phyloP scores from a whole-genome alignment of 1,140 invertebrate genomes.

The Drosophila micromelanica region DNA sequence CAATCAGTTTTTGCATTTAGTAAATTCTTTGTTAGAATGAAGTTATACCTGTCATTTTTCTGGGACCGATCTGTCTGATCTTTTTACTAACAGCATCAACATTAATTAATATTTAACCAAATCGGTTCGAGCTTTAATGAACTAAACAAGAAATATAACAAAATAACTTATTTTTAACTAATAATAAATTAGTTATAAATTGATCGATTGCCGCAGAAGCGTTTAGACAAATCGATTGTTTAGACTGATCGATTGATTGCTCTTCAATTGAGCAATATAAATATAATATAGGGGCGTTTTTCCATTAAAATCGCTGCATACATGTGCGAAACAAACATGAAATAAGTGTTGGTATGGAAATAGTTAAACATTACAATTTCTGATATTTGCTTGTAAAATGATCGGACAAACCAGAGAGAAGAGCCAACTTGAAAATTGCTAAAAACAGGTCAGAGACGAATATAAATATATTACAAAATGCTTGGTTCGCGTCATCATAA shows the following conservation, averaged over 20 bases:
- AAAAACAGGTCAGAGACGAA: neutral
- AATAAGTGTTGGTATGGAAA: conserved; percentile 45
- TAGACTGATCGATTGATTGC: neutral
- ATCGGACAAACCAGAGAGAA: conserved; percentile 33
- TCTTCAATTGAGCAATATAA: neutral
- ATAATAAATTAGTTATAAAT: conserved; percentile 2
- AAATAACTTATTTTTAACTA: neutral
- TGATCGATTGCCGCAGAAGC: conserved; percentile 9
- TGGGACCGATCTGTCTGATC: too few species aligned
- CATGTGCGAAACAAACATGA: conserved; percentile 8
- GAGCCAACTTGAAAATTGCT: conserved; percentile 20
- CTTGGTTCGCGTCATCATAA: conserved; percentile 46
- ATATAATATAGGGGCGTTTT: neutral
- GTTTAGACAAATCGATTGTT: neutral
- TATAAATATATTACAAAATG: conserved; percentile 25
- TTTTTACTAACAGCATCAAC: too few species aligned
- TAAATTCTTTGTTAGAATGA: too few species aligned
- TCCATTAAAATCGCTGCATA: conserved; percentile 1
- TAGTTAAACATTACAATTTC: conserved; percentile 44
- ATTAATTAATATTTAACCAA: too few species aligned
- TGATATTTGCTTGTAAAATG: conserved; percentile 60
- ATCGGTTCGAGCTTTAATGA: too few species aligned
- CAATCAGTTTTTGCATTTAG: too few species aligned
- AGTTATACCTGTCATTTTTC: too few species aligned
- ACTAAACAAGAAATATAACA: neutral